Base-by-base conservation (phyloP, 2,888 invertebrate species). In the Melinaea menophilus region DNA sequence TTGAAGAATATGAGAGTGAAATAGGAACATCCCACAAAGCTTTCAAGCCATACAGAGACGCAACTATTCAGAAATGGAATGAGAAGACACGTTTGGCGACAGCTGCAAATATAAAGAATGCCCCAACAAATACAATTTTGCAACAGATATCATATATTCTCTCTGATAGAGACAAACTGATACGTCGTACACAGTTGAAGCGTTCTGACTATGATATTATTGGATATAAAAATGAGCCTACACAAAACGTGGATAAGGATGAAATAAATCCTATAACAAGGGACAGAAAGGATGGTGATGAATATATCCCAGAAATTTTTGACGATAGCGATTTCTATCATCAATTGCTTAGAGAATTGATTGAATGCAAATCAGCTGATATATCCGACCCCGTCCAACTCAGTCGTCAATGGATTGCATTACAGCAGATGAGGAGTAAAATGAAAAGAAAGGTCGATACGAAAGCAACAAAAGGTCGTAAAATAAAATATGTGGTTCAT, bases 261-360 rank as follows among this genome's bases (percentile, higher is more conserved):
- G 75, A 79, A 54, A 34, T 70, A 5, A 83, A 80, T 62, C 74
- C 72, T 1, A 70, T 75, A 3, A 75, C 69, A 22, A 81, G 72
- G 70, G 78, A 80, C 58, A 76, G 86, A n/a, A 85, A 85, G 71
- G 85, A 90, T 58, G 78, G 86, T 64, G 93, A 93, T 71, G 93
- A 94, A 72, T 93, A 94, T 69, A 94, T 96, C 76, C 76, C 91
- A 0, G 96, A 99, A 86, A 96, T 99, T 75, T 99, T 97, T 87
- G 98, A 99, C 82, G 99, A 99, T 79, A 96, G 96, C 75, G 99
- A 99, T 80, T 99, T 99, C 82, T 99, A 99, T 84, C 98, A 98
- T 83, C 97, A 98, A 76, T 90, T 98, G 61, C 87, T 99, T 55
- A 91, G 97, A 68, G 98, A 99, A 81, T 88, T 99, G 48, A 98